phyloP scores from a whole-genome alignment of 2,888 invertebrate species.

The Hydraecia micacea region DNA sequence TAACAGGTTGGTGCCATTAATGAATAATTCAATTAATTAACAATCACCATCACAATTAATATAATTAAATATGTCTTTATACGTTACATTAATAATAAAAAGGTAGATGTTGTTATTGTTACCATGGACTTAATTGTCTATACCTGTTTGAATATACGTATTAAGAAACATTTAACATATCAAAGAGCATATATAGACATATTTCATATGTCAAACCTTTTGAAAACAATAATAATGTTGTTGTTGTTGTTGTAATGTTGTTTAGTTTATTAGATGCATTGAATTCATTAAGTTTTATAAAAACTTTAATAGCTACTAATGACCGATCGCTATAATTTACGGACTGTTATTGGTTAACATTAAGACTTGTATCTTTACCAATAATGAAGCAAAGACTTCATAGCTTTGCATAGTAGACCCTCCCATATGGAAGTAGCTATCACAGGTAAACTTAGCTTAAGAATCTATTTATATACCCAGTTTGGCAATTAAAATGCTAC shows the following conservation, averaged over 20 bases:
- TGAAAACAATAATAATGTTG: background rate
- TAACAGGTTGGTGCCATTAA: background rate
- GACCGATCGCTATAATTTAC: background rate
- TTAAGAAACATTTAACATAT: background rate
- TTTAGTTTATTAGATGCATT: background rate
- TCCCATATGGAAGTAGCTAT: background rate
- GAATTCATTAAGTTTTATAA: background rate
- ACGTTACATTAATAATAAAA: background rate
- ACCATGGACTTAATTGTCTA: background rate
- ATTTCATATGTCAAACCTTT: background rate
- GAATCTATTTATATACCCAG: background rate
- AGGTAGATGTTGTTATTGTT: background rate
- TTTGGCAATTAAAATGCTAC: background rate
- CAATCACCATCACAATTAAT: background rate
- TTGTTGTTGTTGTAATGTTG: too few species aligned
- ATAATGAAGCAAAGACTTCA: background rate
- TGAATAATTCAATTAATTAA: background rate
- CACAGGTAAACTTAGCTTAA: background rate
- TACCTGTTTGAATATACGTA: background rate
- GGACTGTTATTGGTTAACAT: background rate
- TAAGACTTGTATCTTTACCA: background rate
- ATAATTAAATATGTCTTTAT: slow-evolving; percentile 10
- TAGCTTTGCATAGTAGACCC: background rate
- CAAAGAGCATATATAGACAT: too few species aligned
- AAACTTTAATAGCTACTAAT: background rate